phyloP scores from a whole-genome alignment of 2,113 vertebrate species.

The Dissostichus mawsoni region DNA sequence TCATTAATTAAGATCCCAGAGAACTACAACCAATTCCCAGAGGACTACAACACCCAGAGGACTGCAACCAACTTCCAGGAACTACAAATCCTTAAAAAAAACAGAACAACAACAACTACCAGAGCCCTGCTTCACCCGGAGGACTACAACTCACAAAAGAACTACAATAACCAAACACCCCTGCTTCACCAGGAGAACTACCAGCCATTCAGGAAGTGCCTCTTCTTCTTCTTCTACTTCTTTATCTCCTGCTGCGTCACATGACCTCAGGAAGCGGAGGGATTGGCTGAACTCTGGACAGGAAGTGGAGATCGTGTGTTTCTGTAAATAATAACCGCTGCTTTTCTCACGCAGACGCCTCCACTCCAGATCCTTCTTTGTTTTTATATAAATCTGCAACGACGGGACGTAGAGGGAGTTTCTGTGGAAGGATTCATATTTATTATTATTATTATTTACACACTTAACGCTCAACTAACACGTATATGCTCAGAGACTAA shows the following conservation, averaged over 20 bases:
- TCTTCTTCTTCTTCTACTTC: slow-evolving; percentile 83
- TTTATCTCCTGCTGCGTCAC: slow-evolving; percentile 68
- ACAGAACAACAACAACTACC: slow-evolving; percentile 18
- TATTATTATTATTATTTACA: too few relatives aligned
- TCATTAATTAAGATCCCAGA: too few relatives aligned
- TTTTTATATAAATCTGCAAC: too few relatives aligned
- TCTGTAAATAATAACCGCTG: slow-evolving; percentile 83
- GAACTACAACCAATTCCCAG: too few relatives aligned
- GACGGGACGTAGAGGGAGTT: too few relatives aligned
- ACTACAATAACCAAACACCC: too few relatives aligned
- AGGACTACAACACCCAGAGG: too few relatives aligned
- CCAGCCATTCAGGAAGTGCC: slow-evolving; percentile 95
- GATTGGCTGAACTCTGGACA: slow-evolving; percentile 66
- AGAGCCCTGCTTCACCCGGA: slow-evolving; percentile 53
- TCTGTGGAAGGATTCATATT: too few relatives aligned
- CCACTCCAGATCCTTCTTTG: slow-evolving; percentile 35
- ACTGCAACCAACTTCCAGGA: too few relatives aligned
- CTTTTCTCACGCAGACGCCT: slow-evolving; percentile 76
- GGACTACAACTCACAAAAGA: slow-evolving; percentile 60
- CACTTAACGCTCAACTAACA: too few relatives aligned
- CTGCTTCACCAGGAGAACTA: slow-evolving; percentile 39
- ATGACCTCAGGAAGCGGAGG: slow-evolving; percentile 60
- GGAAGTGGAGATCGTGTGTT: slow-evolving; percentile 67
- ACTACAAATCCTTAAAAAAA: too few relatives aligned
- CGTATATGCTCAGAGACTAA: too few relatives aligned